Percentiles rank a stretch among this genome's conserved stretches.
phyloP scores from a whole-genome alignment of 2,113 vertebrate species.

The Microcebus tavaratra region DNA sequence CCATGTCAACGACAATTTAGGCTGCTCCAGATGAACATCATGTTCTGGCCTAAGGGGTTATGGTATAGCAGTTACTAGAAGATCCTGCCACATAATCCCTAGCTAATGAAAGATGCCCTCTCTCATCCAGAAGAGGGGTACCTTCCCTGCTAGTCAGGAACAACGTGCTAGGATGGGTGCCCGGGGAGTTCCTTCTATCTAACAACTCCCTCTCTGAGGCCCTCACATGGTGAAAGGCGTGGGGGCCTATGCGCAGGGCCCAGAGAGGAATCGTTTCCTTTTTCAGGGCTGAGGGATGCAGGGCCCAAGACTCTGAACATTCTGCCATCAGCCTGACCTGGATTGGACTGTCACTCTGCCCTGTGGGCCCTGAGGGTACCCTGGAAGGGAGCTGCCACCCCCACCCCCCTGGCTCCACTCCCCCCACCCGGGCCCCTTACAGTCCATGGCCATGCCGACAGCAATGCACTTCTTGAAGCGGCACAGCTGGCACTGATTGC shows the following conservation, averaged over 20 bases:
- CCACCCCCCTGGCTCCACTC: background rate
- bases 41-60: background rate
- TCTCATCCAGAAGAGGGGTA: background rate
- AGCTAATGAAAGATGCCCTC: background rate
- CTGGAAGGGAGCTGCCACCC: background rate
- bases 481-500: slow-evolving; percentile 99
- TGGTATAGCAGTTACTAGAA: background rate
- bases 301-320: background rate
- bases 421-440: slow-evolving; percentile 79
- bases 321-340: background rate
- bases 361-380: background rate
- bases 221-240: background rate
- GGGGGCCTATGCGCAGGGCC: background rate
- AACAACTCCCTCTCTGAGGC: background rate
- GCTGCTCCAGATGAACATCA: background rate
- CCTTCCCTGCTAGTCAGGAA: background rate
- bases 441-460: slow-evolving; percentile 91
- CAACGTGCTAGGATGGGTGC: background rate
- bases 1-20: background rate
- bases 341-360: background rate
- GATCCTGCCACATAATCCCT: background rate
- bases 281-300: background rate
- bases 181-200: background rate
- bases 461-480: slow-evolving; percentile 98
- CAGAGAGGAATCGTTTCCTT: background rate